Percentiles rank a stretch among this genome's conserved stretches.
Conservation (phyloP, 2,888 invertebrate species). For the Pseudococcus longispinus region DNA sequence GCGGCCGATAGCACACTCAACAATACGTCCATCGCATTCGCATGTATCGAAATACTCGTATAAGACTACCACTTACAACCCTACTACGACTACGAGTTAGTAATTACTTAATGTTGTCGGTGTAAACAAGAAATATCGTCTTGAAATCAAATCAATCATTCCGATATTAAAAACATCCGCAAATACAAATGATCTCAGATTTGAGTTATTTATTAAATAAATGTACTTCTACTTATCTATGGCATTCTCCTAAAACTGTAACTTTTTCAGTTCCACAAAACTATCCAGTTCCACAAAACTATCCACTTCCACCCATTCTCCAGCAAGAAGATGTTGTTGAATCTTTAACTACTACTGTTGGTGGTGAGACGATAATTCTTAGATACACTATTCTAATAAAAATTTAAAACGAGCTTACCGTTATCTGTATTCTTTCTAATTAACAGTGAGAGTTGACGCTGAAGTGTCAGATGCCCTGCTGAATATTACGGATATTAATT, state of each 20-base stretch:
- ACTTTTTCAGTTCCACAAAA: not conserved
- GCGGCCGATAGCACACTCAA: not conserved
- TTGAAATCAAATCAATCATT: not conserved
- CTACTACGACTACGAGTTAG: not conserved
- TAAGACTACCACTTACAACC: not conserved
- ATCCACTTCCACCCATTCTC: not conserved
- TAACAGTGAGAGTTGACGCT: not conserved
- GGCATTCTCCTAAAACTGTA: not conserved
- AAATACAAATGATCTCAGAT: constrained; percentile 21
- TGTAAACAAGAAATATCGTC: not conserved
- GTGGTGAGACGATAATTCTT: constrained; percentile 13
- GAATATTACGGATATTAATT: constrained; percentile 45
- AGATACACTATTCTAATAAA: not conserved
- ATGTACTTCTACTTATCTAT: not conserved
- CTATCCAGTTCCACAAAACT: not conserved
- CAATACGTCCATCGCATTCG: not conserved
- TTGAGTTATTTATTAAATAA: not conserved
- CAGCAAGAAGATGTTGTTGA: not conserved
- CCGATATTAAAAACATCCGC: not conserved
- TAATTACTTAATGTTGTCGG: not conserved
- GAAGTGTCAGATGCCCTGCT: not conserved
- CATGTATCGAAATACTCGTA: not conserved
- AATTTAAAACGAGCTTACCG: not conserved
- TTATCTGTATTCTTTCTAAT: not conserved
- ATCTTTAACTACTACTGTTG: not conserved